Evolutionary conservation across 2,888 invertebrate genomes (phyloP), one percentile per base, ranked within the genome.

Genomic region (Sarcophaga caerulescens): DNA sequence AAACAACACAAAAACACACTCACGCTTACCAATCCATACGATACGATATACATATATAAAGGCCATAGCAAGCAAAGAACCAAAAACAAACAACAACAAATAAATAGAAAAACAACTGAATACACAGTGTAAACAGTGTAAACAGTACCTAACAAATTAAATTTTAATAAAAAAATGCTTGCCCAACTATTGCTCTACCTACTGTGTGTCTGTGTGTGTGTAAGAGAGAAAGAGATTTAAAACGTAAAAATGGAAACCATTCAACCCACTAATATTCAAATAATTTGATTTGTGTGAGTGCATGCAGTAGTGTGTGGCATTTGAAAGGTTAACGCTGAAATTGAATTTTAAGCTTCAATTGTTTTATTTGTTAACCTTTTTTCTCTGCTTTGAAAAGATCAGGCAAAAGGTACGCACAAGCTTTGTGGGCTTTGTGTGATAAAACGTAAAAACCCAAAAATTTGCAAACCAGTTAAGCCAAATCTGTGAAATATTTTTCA

Each of bases 281-380:
- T 65, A 17, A 65, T 65, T 65, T n/a, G n/a, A 65, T 65, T 65
- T 17, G n/a, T 35, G n/a, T 35, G n/a, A 17, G 35, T 65, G 5
- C 35, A 14, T 47, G n/a, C 25, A 35, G 35, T 6, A 35, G 6
- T 35, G 44, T 25, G 17, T 65, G 35, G 12, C 6, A 6, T 35
- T 6, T 6, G 35, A 44, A n/a, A 35, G 17, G 17, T 35, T 65
- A 19, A 65, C 12, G n/a, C 25, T n/a, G 17, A 11, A 65, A 65
- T 65, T 65, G 44, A 65, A 44, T 35, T 65, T 65, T 65, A 65
- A 35, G 65, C 35, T 65, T 4, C 5, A 44, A 65, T 65, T 17
- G 8, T 10, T 65, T 5, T 65, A 35, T 35, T 44, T 65, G 17
- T 3, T 11, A 35, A 35, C 35, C 25, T 63, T 23, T 23, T 14